Conservation (phyloP, 2,888 invertebrate species). For the Arrhopalites spinosus region DNA sequence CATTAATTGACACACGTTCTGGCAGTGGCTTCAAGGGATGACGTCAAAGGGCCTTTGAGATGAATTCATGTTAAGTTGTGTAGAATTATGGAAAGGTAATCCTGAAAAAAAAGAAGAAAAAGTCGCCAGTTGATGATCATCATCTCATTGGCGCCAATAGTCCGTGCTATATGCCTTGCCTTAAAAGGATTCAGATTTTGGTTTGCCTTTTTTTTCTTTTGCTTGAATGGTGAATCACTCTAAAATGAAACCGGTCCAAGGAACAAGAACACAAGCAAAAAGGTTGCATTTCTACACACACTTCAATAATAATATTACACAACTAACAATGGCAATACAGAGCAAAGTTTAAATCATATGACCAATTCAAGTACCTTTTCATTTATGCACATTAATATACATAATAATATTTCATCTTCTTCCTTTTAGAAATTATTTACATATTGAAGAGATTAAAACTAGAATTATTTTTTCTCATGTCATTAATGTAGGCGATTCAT, state of each 20-base stretch:
- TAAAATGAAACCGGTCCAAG: slow-evolving; percentile 42
- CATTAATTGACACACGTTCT: background rate
- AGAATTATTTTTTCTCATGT: no score
- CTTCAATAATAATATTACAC: background rate
- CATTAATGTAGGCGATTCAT: no score
- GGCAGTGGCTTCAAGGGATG: background rate
- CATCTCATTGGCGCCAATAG: slow-evolving; percentile 39
- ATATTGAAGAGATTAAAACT: no score
- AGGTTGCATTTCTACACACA: background rate
- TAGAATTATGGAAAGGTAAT: background rate
- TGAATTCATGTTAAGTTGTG: slow-evolving; percentile 36
- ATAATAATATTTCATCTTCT: no score
- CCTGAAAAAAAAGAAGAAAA: background rate
- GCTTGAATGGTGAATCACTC: slow-evolving; percentile 42
- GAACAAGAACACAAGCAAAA: slow-evolving; percentile 4
- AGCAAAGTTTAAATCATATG: background rate
- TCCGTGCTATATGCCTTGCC: slow-evolving; percentile 34
- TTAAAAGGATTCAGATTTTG: slow-evolving; percentile 37
- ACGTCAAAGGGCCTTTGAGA: slow-evolving; percentile 9
- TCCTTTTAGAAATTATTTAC: no score
- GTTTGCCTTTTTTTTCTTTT: background rate
- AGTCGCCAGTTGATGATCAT: background rate
- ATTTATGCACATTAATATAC: no score
- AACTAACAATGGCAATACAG: background rate
- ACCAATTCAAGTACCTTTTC: no score